Evolutionary conservation across 1,140 invertebrate species (phyloP).

Genomic region (Brachionus paranguensis): DNA sequence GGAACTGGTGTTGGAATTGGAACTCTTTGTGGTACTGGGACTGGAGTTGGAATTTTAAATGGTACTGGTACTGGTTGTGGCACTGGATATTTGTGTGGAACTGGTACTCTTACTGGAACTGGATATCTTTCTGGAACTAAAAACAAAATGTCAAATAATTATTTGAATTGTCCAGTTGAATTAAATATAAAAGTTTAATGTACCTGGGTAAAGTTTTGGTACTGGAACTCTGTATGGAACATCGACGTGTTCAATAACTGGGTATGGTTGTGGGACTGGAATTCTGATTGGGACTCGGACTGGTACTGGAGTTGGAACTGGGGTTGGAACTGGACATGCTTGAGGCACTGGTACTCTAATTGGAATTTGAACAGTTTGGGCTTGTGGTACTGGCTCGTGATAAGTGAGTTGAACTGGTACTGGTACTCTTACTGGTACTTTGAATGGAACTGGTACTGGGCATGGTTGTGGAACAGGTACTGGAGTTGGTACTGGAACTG

Average conservation of each 20-base stretch:
- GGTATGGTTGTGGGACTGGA: not conserved
- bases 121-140: not conserved
- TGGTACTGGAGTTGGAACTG: not conserved
- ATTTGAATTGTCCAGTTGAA: no score
- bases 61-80: not conserved
- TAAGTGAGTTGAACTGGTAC: not conserved
- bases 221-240: not conserved
- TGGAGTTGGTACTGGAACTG: not conserved
- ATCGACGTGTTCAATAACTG: not conserved
- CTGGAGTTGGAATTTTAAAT: not conserved
- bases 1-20: not conserved
- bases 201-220: not conserved
- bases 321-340: not conserved
- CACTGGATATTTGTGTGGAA: not conserved
- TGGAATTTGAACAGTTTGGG: not conserved
- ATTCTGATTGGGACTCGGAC: not conserved
- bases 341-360: not conserved
- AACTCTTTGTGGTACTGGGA: not conserved
- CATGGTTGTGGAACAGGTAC: not conserved
- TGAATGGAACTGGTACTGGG: not conserved
- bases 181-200: not conserved
- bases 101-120: not conserved
- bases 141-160: not conserved
- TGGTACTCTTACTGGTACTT: not conserved
- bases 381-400: not conserved